phyloP scores from a whole-genome alignment of 2,888 invertebrate species.

The Cheilosia scutellata region DNA sequence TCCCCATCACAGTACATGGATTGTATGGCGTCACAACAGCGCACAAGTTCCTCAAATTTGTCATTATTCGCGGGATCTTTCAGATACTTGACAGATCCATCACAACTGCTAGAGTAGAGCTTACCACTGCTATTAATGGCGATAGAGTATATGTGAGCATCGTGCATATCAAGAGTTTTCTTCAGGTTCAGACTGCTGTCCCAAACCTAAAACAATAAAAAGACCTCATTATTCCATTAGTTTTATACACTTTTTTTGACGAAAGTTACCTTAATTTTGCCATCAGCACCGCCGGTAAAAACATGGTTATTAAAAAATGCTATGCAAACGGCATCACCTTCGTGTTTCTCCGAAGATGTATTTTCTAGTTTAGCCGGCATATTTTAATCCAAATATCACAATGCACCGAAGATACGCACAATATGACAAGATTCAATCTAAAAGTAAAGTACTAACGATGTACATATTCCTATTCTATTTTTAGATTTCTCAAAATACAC shows the following conservation, averaged over 20 bases:
- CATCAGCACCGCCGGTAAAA: slow-evolving; percentile 84
- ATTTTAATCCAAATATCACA: slow-evolving; percentile 22
- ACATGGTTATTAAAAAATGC: slow-evolving; percentile 80
- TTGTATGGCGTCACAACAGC: slow-evolving; percentile 82
- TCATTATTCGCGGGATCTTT: slow-evolving; percentile 80
- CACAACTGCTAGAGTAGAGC: slow-evolving; percentile 83
- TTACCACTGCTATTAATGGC: slow-evolving; percentile 82
- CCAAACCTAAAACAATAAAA: slow-evolving; percentile 80
- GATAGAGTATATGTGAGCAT: slow-evolving; percentile 82
- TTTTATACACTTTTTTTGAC: neutral
- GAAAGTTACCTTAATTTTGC: slow-evolving; percentile 82
- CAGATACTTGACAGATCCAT: slow-evolving; percentile 82
- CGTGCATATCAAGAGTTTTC: slow-evolving; percentile 81
- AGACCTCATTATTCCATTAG: neutral
- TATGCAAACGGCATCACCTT: slow-evolving; percentile 82
- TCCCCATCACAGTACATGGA: slow-evolving; percentile 81
- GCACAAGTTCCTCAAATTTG: slow-evolving; percentile 80
- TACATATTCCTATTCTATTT: slow-evolving; percentile 49
- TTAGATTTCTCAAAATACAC: slow-evolving; percentile 54
- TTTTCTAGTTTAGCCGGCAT: slow-evolving; percentile 79
- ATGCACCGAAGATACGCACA: slow-evolving; percentile 28
- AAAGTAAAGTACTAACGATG: slow-evolving; percentile 13
- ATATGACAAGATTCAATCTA: slow-evolving; percentile 6
- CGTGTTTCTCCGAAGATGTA: slow-evolving; percentile 81
- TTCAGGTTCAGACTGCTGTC: slow-evolving; percentile 81